Evolutionary conservation across 2,797 vertebrate species (phyloP).

Genomic region (Epinephelus malabaricus): DNA sequence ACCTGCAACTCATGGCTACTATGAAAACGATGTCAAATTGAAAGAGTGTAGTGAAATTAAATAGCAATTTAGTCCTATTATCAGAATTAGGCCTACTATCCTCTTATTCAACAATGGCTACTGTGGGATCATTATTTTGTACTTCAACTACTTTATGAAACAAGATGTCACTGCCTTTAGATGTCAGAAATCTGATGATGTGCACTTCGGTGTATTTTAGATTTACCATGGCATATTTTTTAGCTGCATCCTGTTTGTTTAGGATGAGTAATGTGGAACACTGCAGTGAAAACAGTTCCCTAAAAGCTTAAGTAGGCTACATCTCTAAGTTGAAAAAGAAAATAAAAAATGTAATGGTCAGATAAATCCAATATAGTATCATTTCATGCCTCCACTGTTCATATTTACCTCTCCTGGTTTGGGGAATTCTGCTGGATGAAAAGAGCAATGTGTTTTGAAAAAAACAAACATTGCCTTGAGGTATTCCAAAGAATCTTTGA

Average conservation of each 20-base stretch:
- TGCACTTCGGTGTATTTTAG: neutral
- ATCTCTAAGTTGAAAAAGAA: constrained; percentile 1
- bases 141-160: neutral
- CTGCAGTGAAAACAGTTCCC: constrained; percentile 6
- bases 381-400: constrained; percentile 17
- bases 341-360: neutral
- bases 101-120: neutral
- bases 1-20: neutral
- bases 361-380: constrained; percentile 11
- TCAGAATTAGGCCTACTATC: neutral
- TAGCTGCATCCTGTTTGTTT: neutral
- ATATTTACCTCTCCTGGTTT: constrained; percentile 31
- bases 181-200: neutral
- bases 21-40: neutral
- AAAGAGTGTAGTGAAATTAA: neutral
- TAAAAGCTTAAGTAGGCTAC: neutral
- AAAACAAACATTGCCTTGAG: constrained; percentile 49
- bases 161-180: neutral
- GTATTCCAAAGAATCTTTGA: constrained; percentile 56
- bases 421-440: constrained; percentile 26
- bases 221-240: neutral
- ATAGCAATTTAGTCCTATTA: neutral
- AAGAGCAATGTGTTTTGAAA: constrained; percentile 22
- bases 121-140: neutral
- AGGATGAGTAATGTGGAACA: neutral